Conservation (phyloP, 2,113 vertebrate genomes). For the Aphelocoma coerulescens region DNA sequence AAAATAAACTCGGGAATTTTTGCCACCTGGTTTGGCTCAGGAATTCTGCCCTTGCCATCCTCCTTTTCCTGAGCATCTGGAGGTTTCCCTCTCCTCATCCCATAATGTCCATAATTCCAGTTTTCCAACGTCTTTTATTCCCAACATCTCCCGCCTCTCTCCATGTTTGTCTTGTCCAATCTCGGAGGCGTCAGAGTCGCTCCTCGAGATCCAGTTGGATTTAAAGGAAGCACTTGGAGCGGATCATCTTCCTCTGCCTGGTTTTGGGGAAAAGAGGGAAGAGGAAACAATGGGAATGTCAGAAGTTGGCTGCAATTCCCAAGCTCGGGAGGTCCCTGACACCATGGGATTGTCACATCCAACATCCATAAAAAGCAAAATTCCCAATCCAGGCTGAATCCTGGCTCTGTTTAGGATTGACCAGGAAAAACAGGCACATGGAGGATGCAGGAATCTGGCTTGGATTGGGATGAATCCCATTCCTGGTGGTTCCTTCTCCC, state of each 20-base stretch:
- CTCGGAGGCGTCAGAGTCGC: fast-evolving
- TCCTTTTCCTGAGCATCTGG: not conserved
- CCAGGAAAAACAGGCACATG: fast-evolving
- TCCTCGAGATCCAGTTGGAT: not conserved
- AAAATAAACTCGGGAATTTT: not conserved
- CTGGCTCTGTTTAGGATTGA: not conserved
- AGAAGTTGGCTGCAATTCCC: not conserved
- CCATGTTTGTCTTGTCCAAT: not conserved
- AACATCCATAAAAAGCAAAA: not conserved
- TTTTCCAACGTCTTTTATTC: not conserved
- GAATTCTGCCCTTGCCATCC: not conserved
- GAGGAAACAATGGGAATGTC: not conserved
- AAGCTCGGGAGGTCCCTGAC: not conserved
- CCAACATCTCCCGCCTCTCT: not conserved
- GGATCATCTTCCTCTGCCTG: slow-evolving; percentile 21
- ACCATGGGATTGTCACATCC: not conserved
- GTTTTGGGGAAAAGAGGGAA: not conserved
- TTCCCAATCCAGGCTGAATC: not conserved
- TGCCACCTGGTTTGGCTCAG: not conserved
- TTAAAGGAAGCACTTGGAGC: not conserved
- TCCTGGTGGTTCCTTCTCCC: not conserved
- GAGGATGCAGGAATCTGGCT: not conserved
- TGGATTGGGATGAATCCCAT: not conserved
- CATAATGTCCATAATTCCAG: not conserved
- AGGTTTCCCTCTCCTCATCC: not conserved